Conservation (phyloP, 1,140 invertebrate species). For the Chelonus insularis region DNA sequence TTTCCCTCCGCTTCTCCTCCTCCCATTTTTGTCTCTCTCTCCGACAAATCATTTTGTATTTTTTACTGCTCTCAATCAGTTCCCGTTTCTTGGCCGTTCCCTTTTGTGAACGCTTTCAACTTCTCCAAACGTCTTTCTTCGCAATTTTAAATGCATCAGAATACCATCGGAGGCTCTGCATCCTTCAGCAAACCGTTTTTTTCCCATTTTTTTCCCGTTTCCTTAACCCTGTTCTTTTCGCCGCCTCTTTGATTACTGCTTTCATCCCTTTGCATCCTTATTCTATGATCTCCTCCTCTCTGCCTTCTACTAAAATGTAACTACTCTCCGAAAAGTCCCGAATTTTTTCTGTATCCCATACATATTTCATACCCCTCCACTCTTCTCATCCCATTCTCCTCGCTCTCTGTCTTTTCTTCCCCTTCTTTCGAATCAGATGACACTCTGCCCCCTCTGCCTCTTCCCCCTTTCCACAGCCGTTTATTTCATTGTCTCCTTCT, state of each 20-base stretch:
- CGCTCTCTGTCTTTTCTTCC: not conserved
- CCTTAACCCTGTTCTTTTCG: constrained; percentile 4
- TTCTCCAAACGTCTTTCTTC: constrained; percentile 11
- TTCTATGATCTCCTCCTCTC: too few species aligned
- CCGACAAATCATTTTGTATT: constrained; percentile 1
- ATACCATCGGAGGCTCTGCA: constrained; percentile 19
- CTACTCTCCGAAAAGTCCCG: too few species aligned
- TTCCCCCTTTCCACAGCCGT: constrained; percentile 18
- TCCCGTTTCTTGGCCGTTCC: constrained; percentile 2
- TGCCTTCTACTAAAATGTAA: too few species aligned
- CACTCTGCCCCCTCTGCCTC: not conserved
- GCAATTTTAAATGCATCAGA: constrained; percentile 12
- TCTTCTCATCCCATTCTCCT: constrained; percentile 3
- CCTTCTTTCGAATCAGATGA: not conserved
- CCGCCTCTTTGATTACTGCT: constrained; percentile 1
- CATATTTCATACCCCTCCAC: constrained; percentile 12
- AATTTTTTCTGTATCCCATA: too few species aligned
- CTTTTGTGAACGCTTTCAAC: too few species aligned
- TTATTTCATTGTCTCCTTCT: not conserved
- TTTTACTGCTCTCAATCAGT: not conserved
- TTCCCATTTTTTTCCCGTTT: constrained; percentile 1
- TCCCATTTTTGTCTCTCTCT: constrained; percentile 20
- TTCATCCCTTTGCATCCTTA: too few species aligned
- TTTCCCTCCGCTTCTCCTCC: constrained; percentile 10
- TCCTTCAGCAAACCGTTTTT: not conserved